A percentile compares a stretch with the other conserved stretches of the same genome.
Conservation (phyloP, 92 coral and sea anemone species). For the Porites rus region DNA sequence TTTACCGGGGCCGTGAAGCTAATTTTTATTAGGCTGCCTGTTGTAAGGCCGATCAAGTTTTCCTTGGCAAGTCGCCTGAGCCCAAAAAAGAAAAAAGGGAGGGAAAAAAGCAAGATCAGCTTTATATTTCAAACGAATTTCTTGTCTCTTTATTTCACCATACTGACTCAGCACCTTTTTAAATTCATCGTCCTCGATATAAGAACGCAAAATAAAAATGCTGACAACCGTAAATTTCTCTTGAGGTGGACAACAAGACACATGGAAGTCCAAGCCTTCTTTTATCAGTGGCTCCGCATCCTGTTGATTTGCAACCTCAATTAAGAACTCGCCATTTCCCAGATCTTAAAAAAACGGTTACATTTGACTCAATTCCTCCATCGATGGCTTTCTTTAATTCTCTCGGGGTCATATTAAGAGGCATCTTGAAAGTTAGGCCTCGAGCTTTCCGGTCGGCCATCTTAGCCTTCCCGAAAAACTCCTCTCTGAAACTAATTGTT, state of each 20-base stretch:
- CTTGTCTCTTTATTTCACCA: slow-evolving; percentile 20
- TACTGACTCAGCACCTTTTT: background rate
- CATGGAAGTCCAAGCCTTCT: slow-evolving; percentile 19
- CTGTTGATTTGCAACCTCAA: background rate
- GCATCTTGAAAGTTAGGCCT: background rate
- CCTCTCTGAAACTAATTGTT: background rate
- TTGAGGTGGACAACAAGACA: background rate
- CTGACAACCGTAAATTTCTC: background rate
- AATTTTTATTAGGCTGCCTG: too few species aligned
- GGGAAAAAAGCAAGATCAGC: background rate
- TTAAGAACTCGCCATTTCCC: background rate
- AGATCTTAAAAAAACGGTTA: background rate
- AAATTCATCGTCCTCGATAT: slow-evolving; percentile 4
- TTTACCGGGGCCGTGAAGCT: too few species aligned
- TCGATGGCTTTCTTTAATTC: background rate
- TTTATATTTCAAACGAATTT: slow-evolving; percentile 23
- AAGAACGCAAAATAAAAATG: background rate
- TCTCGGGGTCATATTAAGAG: background rate
- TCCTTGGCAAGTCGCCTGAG: too few species aligned
- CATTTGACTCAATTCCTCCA: background rate
- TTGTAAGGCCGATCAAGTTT: too few species aligned
- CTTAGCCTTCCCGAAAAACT: slow-evolving; percentile 4
- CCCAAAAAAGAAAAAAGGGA: too few species aligned
- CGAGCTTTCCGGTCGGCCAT: slow-evolving; percentile 29
- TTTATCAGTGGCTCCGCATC: background rate